phyloP scores from a whole-genome alignment of 2,113 vertebrate genomes.

The Lepisosteus oculatus region DNA sequence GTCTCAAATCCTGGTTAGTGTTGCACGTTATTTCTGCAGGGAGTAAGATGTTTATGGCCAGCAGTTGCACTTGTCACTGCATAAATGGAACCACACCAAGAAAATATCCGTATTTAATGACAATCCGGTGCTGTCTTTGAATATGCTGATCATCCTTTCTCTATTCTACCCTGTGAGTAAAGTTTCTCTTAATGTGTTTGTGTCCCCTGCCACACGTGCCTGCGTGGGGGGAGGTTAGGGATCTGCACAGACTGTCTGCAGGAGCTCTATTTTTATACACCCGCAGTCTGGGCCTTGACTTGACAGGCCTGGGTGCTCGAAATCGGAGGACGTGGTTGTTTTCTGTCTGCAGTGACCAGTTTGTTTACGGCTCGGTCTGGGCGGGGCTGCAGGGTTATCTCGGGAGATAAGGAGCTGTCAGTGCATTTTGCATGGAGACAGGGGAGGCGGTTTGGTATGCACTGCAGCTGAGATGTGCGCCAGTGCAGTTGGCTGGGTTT shows the following conservation, averaged over 20 bases:
- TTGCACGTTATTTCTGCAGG: not conserved
- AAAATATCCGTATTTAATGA: too few species aligned
- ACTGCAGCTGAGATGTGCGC: too few species aligned
- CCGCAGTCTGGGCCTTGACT: conserved; percentile 20
- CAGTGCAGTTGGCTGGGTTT: too few species aligned
- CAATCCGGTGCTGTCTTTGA: conserved; percentile 12
- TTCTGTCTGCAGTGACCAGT: conserved; percentile 9
- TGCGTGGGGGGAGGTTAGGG: conserved; percentile 36
- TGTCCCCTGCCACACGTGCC: conserved; percentile 35
- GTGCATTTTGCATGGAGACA: too few species aligned
- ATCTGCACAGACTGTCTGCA: conserved; percentile 34
- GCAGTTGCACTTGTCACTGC: conserved; percentile 35
- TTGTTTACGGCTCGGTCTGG: conserved; percentile 48
- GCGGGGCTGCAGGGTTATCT: conserved; percentile 43
- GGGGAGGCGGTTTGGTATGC: too few species aligned
- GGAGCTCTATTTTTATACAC: conserved; percentile 56
- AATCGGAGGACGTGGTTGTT: conserved; percentile 7
- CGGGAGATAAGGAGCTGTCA: conserved; percentile 48
- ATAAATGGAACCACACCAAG: conserved; percentile 30
- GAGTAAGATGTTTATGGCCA: conserved; percentile 22
- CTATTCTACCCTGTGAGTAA: conserved; percentile 16
- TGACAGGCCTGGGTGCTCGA: conserved; percentile 26
- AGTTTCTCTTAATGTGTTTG: conserved; percentile 28
- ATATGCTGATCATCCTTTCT: conserved; percentile 14
- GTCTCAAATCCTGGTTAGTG: too few species aligned